Evolutionary conservation across 2,888 invertebrate species (phyloP), one percentile per base, ranked within the genome.

Genomic region (Drosophila antonietae): DNA sequence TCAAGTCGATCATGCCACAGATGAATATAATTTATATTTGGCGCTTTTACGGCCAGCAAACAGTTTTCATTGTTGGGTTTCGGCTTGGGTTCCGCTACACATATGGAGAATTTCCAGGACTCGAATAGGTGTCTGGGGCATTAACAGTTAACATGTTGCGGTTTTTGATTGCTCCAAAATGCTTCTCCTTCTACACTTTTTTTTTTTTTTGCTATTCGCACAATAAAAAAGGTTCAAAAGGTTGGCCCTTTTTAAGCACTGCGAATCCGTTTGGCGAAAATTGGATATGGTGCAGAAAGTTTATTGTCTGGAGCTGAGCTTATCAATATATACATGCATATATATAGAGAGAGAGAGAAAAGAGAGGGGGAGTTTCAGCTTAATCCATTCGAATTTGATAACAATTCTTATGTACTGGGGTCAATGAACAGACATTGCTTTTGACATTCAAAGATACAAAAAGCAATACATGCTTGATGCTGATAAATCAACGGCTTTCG

Each of bases 111-210:
- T 53, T 60, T 67, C 52, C 52, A 35, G 62, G 58, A 44, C 20
- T 41, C 84, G 69, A 84, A 84, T 80, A 75, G 85, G 88, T 82
- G 88, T 85, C 88, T 82, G 76, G 84, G 84, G 84, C 80, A 84
- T 87, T 85, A 85, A 85, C 84, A 82, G 84, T 85, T 85, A 85
- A 87, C 84, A 85, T 85, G 87, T 87, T 84, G 84, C 87, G 84
- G 84, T 75, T 84, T 84, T 87, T 87, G 84, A 84, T 84, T 84
- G 84, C 73, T 82, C 58, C 80, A 69, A 84, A 63, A 41, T 31
- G n/a, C 75, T 74, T 62, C 68, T 68, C 68, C 73, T 80, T 33
- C 23, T n/a, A 6, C 37, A 2, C 10, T 83, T 63, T 76, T 83
- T 37, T 39, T 39, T 39, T 15, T 2, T 8, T 39, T 39, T 49